Percentiles rank a stretch among this genome's conserved stretches.
phyloP scores from a whole-genome alignment of 2,888 invertebrate species.

The Slavum lentiscoides region DNA sequence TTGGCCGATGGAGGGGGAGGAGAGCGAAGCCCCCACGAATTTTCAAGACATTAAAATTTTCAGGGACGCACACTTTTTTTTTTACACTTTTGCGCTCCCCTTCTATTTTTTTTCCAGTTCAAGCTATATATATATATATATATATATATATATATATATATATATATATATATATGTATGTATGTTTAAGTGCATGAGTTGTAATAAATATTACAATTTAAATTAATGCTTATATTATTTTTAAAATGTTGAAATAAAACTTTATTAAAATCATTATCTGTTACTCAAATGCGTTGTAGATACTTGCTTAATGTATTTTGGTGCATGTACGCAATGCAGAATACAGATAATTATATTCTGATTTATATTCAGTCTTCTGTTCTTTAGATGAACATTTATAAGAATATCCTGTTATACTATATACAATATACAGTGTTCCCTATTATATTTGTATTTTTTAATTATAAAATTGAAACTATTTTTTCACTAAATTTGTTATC shows the following conservation, averaged over 20 bases:
- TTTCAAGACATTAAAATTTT: too few relatives aligned
- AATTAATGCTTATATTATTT: background rate
- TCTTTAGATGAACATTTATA: background rate
- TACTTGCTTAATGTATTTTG: slow-evolving; percentile 44
- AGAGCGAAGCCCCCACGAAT: too few relatives aligned
- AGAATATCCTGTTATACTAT: background rate
- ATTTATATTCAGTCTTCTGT: slow-evolving; percentile 12
- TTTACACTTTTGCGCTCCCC: too few relatives aligned
- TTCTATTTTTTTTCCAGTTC: too few relatives aligned
- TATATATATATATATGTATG: background rate
- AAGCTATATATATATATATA: too few relatives aligned
- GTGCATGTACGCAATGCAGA: slow-evolving; percentile 41
- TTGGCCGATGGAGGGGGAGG: too few relatives aligned
- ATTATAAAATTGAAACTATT: background rate
- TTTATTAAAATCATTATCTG: slow-evolving; percentile 13
- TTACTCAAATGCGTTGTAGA: slow-evolving; percentile 37
- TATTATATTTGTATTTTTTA: background rate
- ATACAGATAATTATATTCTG: slow-evolving; percentile 26
- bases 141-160: too few relatives aligned
- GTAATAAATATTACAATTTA: background rate
- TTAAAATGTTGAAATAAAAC: background rate
- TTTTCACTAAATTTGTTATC: background rate
- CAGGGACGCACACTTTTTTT: too few relatives aligned
- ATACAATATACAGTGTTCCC: background rate
- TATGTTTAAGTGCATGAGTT: background rate